Evolutionary conservation across 2,113 vertebrate genomes (phyloP).

Genomic region (Globicephala melas): DNA sequence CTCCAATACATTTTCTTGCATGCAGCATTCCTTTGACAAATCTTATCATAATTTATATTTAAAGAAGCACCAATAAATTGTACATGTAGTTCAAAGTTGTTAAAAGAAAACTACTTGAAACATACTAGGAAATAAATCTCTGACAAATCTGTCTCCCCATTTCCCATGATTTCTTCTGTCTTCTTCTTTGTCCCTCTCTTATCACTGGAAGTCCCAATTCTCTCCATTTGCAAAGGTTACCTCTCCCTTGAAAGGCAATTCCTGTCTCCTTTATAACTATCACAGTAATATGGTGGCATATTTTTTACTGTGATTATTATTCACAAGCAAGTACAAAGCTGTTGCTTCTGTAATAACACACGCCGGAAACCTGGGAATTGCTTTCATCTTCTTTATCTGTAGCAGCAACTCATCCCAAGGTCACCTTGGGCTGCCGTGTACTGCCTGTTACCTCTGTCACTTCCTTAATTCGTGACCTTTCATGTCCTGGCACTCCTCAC

Average conservation of each 20-base stretch:
- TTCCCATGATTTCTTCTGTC: background rate
- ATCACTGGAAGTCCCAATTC: background rate
- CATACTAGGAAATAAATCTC: background rate
- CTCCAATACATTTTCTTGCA: background rate
- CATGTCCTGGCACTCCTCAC: background rate
- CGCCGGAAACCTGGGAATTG: background rate
- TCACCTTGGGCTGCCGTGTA: rapidly evolving
- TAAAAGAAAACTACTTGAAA: background rate
- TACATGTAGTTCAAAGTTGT: background rate
- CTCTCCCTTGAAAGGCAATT: background rate
- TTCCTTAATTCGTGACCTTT: background rate
- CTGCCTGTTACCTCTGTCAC: background rate
- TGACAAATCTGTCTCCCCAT: no score
- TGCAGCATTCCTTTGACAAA: background rate
- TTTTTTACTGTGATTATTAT: background rate
- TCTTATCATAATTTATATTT: background rate
- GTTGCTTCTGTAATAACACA: background rate
- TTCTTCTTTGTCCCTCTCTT: background rate
- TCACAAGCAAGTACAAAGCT: background rate
- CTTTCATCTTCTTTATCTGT: background rate
- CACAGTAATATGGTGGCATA: background rate
- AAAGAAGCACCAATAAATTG: background rate
- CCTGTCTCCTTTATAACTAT: background rate
- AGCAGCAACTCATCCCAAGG: background rate
- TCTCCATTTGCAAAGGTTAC: background rate